Conservation (phyloP, 1,140 invertebrate genomes). For the Bombus ignitus region DNA sequence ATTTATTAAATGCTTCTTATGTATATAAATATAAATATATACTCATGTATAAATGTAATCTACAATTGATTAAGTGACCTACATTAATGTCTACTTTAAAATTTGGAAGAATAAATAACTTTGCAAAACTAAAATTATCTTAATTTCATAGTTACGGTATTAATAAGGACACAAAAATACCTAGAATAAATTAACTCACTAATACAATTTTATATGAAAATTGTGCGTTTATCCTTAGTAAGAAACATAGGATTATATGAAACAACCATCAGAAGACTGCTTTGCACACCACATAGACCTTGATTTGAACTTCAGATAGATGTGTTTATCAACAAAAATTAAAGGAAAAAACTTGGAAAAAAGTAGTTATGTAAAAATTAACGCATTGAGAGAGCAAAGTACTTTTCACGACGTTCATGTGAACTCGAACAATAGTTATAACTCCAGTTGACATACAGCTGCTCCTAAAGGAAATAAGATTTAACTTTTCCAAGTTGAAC, state of each 20-base stretch:
- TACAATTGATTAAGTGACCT: slow-evolving; percentile 55
- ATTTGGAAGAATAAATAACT: slow-evolving; percentile 58
- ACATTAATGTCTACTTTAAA: slow-evolving; percentile 54
- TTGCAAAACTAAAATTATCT: slow-evolving; percentile 43
- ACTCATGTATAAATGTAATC: slow-evolving; percentile 54
- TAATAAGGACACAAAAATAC: slow-evolving; percentile 51
- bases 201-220: slow-evolving; percentile 50
- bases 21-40: slow-evolving; percentile 61
- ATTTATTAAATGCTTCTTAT: slow-evolving; percentile 59
- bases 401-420: slow-evolving; percentile 69
- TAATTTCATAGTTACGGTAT: slow-evolving; percentile 42
- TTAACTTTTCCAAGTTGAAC: slow-evolving; percentile 78
- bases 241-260: slow-evolving; percentile 61
- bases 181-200: slow-evolving; percentile 67
- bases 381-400: slow-evolving; percentile 70
- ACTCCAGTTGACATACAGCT: slow-evolving; percentile 81
- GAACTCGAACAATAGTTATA: slow-evolving; percentile 77
- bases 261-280: slow-evolving; percentile 64
- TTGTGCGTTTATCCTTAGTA: slow-evolving; percentile 53
- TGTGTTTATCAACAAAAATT: slow-evolving; percentile 51
- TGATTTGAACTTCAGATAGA: slow-evolving; percentile 59
- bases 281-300: slow-evolving; percentile 66
- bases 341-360: slow-evolving; percentile 54
- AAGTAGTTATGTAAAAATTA: slow-evolving; percentile 58
- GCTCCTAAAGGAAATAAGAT: slow-evolving; percentile 81